These are phyloP conservation scores for Lasioglossum marginatum DNA, from an alignment of 2,888 invertebrate species.

Conservation along the genomic window DNA sequence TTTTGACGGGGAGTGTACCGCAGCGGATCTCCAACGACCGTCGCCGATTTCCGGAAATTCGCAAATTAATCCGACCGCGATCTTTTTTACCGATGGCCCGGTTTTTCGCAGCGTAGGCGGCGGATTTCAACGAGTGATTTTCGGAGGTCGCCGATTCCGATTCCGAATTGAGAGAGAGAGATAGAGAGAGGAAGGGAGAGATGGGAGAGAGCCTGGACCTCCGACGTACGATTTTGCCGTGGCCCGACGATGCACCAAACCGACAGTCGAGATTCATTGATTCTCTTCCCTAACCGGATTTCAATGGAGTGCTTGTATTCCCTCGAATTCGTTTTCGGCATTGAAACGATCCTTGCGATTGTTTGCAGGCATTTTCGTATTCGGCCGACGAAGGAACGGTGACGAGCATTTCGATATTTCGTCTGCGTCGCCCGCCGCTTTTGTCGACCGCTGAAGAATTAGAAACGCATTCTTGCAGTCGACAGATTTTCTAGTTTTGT, in stretches of 20 bases:
- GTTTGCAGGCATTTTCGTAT: slow-evolving; percentile 35
- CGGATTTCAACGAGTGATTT: slow-evolving; percentile 41
- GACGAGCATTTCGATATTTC: slow-evolving; percentile 15
- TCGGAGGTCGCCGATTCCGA: slow-evolving; percentile 31
- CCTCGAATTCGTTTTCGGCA: slow-evolving; percentile 1
- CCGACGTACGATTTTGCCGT: slow-evolving; percentile 34
- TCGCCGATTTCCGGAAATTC: slow-evolving; percentile 38
- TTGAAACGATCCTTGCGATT: slow-evolving; percentile 23
- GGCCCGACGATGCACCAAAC: slow-evolving; percentile 1
- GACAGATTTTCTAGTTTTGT: not conserved
- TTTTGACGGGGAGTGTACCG: not conserved
- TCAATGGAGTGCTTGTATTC: slow-evolving; percentile 24
- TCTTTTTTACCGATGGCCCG: slow-evolving; percentile 20
- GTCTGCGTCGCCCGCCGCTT: not conserved
- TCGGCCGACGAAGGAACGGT: slow-evolving; percentile 1
- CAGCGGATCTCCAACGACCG: not conserved
- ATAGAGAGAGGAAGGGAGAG: not conserved
- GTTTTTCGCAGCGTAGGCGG: slow-evolving; percentile 23
- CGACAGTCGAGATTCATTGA: slow-evolving; percentile 31
- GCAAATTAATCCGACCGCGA: slow-evolving; percentile 62
- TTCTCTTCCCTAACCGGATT: slow-evolving; percentile 23
- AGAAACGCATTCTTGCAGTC: not conserved
- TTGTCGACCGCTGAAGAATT: not conserved
- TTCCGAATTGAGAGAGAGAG: not conserved
- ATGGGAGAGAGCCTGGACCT: slow-evolving; percentile 2